Conservation (phyloP, 1,140 invertebrate species). For the Piezodorus guildinii region DNA sequence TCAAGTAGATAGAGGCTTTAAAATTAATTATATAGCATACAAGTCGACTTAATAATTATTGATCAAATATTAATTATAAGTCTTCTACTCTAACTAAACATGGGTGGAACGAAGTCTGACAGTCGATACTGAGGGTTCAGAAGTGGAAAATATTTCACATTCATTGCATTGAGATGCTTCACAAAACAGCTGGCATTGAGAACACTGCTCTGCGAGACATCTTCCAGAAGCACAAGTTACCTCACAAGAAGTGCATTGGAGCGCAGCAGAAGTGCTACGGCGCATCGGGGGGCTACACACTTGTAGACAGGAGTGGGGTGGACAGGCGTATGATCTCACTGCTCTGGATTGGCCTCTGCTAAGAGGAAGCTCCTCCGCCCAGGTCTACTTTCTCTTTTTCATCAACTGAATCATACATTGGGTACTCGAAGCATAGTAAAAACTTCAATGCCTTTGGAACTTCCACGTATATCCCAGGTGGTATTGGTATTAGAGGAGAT, state of each 20-base stretch:
- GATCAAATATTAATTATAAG: too few relatives aligned
- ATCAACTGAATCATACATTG: slow-evolving; percentile 65
- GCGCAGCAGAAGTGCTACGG: neutral
- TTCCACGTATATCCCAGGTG: slow-evolving; percentile 68
- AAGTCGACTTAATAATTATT: too few relatives aligned
- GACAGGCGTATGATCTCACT: slow-evolving; percentile 27
- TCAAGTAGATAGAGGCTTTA: too few relatives aligned
- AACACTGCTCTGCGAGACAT: slow-evolving; percentile 6
- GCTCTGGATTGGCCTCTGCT: slow-evolving; percentile 23
- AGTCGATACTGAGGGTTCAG: neutral
- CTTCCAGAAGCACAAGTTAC: slow-evolving; percentile 1
- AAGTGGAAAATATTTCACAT: neutral
- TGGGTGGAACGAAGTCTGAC: neutral
- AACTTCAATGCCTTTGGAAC: slow-evolving; percentile 71
- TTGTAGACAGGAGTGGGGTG: slow-evolving; percentile 26
- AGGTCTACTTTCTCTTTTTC: slow-evolving; percentile 43
- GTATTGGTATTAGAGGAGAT: slow-evolving; percentile 76
- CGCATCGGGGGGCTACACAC: slow-evolving; percentile 18
- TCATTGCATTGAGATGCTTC: neutral
- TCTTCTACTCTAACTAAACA: neutral
- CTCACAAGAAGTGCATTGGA: neutral
- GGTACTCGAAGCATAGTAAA: slow-evolving; percentile 74
- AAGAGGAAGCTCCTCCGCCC: slow-evolving; percentile 32
- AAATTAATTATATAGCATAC: too few relatives aligned
- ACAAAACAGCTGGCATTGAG: slow-evolving; percentile 1